phyloP scores from a whole-genome alignment of 2,797 vertebrate species.

The Eulemur rubriventer region DNA sequence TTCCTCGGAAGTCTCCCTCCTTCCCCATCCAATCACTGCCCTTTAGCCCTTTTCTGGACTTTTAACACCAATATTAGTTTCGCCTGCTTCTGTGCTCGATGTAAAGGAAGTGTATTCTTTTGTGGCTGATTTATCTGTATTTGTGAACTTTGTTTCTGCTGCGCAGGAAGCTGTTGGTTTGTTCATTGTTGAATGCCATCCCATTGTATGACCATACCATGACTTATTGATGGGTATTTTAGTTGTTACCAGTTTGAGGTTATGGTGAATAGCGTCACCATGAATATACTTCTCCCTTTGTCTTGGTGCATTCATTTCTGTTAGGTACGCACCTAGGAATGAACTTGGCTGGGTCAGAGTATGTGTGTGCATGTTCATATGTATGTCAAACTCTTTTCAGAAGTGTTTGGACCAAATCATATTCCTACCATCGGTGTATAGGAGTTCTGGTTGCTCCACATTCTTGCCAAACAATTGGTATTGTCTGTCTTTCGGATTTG shows the following conservation, averaged over 20 bases:
- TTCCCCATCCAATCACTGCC: rapidly evolving
- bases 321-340: background rate
- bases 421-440: rapidly evolving
- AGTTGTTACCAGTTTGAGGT: background rate
- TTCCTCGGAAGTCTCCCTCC: background rate
- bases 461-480: background rate
- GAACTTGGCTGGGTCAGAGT: too few relatives aligned
- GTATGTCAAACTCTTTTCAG: background rate
- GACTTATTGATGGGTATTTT: background rate
- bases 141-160: rapidly evolving
- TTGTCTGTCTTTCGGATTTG: background rate
- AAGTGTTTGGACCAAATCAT: background rate
- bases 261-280: rapidly evolving
- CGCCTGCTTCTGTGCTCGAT: background rate
- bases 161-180: background rate
- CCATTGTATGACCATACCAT: rapidly evolving
- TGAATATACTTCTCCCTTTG: background rate
- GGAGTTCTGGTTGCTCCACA: background rate
- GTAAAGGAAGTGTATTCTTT: background rate
- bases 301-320: background rate
- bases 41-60: background rate
- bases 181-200: too few relatives aligned
- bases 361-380: rapidly evolving
- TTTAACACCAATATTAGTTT: background rate
- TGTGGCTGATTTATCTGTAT: background rate